These are phyloP conservation scores for Ramazzottius varieornatus DNA, from an alignment of 2,888 invertebrate species.

Conservation along the genomic window DNA sequence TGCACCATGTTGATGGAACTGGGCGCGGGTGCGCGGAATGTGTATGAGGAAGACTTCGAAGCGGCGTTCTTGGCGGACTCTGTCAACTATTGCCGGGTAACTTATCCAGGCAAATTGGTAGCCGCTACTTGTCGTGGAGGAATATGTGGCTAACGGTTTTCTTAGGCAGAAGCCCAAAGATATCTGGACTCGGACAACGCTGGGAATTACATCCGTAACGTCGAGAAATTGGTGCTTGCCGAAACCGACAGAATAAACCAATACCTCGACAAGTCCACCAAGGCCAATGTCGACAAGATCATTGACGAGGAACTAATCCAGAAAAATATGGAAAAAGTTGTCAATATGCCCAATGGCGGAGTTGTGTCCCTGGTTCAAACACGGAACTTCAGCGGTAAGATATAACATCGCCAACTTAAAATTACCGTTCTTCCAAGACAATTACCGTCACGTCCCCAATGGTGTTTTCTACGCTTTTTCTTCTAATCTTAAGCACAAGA, in stretches of 20 bases:
- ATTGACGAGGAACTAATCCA: neutral
- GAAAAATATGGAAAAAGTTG: neutral
- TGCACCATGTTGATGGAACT: neutral
- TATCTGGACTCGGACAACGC: neutral
- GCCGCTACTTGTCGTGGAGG: neutral
- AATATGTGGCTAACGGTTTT: neutral
- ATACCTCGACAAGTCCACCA: neutral
- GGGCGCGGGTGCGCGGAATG: neutral
- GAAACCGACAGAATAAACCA: neutral
- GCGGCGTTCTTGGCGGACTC: neutral
- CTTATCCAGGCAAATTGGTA: neutral
- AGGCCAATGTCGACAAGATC: neutral
- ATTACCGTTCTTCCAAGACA: no score
- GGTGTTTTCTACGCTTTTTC: no score
- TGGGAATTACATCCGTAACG: neutral
- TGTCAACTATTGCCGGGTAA: neutral
- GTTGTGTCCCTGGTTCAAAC: neutral
- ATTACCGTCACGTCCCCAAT: neutral
- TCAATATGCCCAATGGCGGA: neutral
- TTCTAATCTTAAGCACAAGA: neutral
- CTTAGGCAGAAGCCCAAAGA: neutral
- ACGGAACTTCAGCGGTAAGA: neutral
- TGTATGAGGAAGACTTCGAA: neutral
- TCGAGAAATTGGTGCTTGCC: neutral
- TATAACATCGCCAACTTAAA: no score